Evolutionary conservation across 2,113 vertebrate genomes (phyloP), one percentile per base, ranked within the genome.

Genomic region (Oryzias javanicus): DNA sequence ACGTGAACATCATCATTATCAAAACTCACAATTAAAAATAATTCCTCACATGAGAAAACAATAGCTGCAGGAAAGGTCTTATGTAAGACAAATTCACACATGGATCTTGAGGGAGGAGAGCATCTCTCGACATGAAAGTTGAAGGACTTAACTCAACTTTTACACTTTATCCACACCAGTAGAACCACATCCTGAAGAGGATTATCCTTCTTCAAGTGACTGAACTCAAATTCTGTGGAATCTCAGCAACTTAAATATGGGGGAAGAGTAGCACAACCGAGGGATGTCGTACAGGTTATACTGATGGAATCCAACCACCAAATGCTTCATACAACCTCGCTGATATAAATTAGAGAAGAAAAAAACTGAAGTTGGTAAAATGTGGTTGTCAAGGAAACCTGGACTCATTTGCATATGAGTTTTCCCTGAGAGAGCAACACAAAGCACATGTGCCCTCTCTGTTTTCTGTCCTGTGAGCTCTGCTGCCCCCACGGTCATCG

Each of bases 321-420:
- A 24, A 1, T 20, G 0, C 8, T 52, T 49, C 41, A 49, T 18
- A 47, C 42, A 44, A 76, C n/a, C 45, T 64, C 6, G 17, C 6
- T 51, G 42, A 74, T 22, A 22, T 22, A 22, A 22, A 22, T 62
- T 42, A 63, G 22, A 44, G 42, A 67, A 58, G 48, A 29, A 46
- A 49, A n/a, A 53, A 61, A 47, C 49, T 50, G 25, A 50, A 45
- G 19, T 4, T 6, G 14, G 55, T 52, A 35, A 84, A 75, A 83
- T 79, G 64, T 61, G 60, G 87, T 89, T 82, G 84, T 84, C 85
- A 82, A 63, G 84, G 85, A 79, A 90, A 89, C 84, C 72, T 20
- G 7, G 52, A 44, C 41, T 49, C 49, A 80, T 87, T 69, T 79
- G 55, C 46, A 79, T 68, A 54, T 72, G 50, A 73, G 74, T 65